These are phyloP conservation scores for Synanthedon tipuliformis DNA, from an alignment of 2,888 invertebrate species.

Conservation along the genomic window DNA sequence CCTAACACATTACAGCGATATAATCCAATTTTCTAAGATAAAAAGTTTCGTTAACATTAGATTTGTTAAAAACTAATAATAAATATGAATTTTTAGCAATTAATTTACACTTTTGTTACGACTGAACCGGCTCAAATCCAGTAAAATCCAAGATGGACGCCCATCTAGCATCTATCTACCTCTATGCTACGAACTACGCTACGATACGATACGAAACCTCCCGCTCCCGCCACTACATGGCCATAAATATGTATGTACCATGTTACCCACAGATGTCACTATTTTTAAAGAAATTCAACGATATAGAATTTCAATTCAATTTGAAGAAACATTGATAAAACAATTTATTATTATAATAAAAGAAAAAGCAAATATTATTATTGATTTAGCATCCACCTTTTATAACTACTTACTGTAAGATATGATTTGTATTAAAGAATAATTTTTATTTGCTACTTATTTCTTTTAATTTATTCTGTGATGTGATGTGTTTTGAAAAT, in stretches of 20 bases:
- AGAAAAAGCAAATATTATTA: neutral
- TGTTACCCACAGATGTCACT: no score
- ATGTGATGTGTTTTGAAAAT: no score
- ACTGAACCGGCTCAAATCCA: slow-evolving; percentile 80
- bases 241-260: no score
- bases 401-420: no score
- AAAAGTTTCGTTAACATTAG: slow-evolving; percentile 57
- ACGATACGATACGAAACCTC: slow-evolving; percentile 14
- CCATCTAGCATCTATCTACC: slow-evolving; percentile 55
- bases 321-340: neutral
- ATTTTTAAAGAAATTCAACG: no score
- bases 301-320: no score
- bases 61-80: slow-evolving; percentile 60
- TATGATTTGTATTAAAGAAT: no score
- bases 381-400: neutral
- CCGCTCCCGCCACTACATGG: slow-evolving; percentile 17
- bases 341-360: neutral
- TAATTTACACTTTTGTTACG: slow-evolving; percentile 67
- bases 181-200: slow-evolving; percentile 26
- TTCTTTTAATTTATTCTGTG: no score
- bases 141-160: slow-evolving; percentile 85
- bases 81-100: slow-evolving; percentile 53
- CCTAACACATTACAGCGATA: slow-evolving; percentile 79
- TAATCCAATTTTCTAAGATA: slow-evolving; percentile 69
- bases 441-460: no score